These are phyloP conservation scores for Maniola hyperantus DNA, from an alignment of 2,888 invertebrate genomes.

Conservation along the genomic window DNA sequence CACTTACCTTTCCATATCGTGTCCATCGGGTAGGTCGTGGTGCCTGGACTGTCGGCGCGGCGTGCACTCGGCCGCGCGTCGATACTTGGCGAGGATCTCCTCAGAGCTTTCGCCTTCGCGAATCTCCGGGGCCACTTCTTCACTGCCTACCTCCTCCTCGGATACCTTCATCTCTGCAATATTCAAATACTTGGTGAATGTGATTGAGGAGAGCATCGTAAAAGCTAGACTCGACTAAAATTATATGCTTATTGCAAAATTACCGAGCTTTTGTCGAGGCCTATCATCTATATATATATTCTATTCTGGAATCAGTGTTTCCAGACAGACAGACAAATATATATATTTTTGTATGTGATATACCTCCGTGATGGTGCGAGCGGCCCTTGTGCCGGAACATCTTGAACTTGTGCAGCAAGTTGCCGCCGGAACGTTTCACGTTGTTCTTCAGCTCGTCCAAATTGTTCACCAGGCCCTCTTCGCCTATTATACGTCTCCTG, in stretches of 20 bases:
- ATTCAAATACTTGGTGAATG: neutral
- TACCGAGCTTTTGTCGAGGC: no score
- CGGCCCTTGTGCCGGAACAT: slow-evolving; percentile 78
- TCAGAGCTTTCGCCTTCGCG: slow-evolving; percentile 87
- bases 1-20: slow-evolving; percentile 26
- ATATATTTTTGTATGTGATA: neutral
- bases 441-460: slow-evolving; percentile 77
- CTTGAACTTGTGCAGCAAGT: slow-evolving; percentile 75
- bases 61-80: slow-evolving; percentile 83
- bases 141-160: slow-evolving; percentile 61
- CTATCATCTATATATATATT: no score
- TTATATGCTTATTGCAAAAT: no score
- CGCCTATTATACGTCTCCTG: slow-evolving; percentile 64
- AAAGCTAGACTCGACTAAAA: no score
- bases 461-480: slow-evolving; percentile 66
- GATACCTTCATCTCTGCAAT: slow-evolving; percentile 60
- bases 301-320: no score
- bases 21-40: slow-evolving; percentile 55
- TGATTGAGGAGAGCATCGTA: no score
- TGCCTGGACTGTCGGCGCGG: slow-evolving; percentile 50
- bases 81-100: slow-evolving; percentile 97
- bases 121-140: slow-evolving; percentile 53
- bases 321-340: neutral
- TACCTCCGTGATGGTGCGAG: slow-evolving; percentile 59
- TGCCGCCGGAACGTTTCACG: slow-evolving; percentile 76